A percentile compares a stretch with the other conserved stretches of the same genome.
Evolutionary conservation across 2,888 invertebrate species (phyloP).

Genomic region (Stomorhina lunata): DNA sequence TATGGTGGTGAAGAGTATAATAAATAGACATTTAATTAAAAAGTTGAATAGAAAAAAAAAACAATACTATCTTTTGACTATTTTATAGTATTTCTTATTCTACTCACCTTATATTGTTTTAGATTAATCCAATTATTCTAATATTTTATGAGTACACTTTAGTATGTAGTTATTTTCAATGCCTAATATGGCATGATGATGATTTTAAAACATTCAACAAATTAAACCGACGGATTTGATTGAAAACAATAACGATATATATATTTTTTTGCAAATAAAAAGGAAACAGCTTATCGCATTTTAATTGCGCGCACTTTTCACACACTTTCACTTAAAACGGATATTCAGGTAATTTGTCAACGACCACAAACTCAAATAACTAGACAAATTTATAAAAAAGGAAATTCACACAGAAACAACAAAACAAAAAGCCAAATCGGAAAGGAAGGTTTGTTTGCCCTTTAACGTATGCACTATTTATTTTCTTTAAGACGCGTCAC

Average conservation of each 20-base stretch:
- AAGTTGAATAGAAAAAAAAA: too few relatives aligned
- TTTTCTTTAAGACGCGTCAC: constrained; percentile 62
- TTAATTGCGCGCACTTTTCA: constrained; percentile 61
- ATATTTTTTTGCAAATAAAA: constrained; percentile 4
- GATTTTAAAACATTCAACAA: neutral
- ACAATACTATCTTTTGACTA: too few relatives aligned
- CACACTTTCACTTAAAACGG: constrained; percentile 64
- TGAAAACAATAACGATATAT: neutral
- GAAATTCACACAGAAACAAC: neutral
- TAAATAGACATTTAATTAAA: too few relatives aligned
- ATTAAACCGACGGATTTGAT: constrained; percentile 23
- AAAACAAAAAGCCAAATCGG: constrained; percentile 22
- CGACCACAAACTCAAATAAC: constrained; percentile 36
- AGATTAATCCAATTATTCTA: too few relatives aligned
- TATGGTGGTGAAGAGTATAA: too few relatives aligned
- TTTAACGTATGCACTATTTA: constrained; percentile 62
- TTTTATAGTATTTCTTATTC: too few relatives aligned
- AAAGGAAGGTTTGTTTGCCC: constrained; percentile 60
- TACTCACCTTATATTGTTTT: too few relatives aligned
- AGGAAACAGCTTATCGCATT: constrained; percentile 49
- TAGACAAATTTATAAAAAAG: neutral
- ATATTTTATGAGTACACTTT: too few relatives aligned
- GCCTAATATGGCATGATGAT: too few relatives aligned
- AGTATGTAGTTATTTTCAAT: neutral
- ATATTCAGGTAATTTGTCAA: constrained; percentile 63